Conservation (phyloP, 2,113 vertebrate species). For the Podiceps cristatus region DNA sequence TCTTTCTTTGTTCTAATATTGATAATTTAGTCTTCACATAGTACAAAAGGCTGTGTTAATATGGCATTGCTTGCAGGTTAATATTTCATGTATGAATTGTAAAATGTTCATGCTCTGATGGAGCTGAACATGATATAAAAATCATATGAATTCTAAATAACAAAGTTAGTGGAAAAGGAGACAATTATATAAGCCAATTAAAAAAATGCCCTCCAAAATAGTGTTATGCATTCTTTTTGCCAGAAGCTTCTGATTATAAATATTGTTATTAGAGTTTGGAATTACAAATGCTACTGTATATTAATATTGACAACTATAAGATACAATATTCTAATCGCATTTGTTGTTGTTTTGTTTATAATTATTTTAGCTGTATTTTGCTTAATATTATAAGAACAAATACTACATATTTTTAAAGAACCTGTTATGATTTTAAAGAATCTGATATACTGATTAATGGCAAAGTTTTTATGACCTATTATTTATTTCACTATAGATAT, state of each 20-base stretch:
- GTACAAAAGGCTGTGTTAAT: neutral
- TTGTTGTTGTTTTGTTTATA: neutral
- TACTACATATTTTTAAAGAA: neutral
- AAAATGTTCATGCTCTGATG: neutral
- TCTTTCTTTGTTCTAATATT: conserved; percentile 8
- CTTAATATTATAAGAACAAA: neutral
- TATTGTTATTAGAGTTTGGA: neutral
- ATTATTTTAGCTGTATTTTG: neutral
- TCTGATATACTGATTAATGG: neutral
- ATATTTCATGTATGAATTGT: conserved; percentile 37
- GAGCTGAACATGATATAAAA: neutral
- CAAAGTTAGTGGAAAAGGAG: neutral
- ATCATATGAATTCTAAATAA: conserved; percentile 13
- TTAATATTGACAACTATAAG: neutral
- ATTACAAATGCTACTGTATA: neutral
- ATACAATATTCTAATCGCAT: neutral
- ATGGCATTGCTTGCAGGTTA: neutral
- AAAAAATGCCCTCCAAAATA: neutral
- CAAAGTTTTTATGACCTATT: neutral
- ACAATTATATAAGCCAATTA: neutral
- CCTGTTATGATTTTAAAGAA: neutral
- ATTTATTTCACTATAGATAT: neutral
- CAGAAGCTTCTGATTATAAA: neutral
- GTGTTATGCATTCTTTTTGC: neutral
- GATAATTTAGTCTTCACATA: conserved; percentile 16